Evolutionary conservation across 2,888 invertebrate genomes (phyloP), one percentile per base, ranked within the genome.

Genomic region (Polyommatus icarus): DNA sequence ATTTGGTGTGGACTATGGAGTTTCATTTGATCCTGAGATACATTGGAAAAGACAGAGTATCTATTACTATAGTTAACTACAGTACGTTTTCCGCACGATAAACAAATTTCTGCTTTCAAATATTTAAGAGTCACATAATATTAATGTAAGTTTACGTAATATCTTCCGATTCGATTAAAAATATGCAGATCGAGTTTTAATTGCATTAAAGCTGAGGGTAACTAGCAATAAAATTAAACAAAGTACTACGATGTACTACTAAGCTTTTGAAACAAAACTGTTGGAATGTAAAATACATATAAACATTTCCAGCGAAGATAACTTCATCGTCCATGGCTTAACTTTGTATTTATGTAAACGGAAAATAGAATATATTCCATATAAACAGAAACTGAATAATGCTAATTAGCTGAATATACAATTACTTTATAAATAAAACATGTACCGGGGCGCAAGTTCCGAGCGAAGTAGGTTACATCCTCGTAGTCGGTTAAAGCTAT

Each of bases 381-480:
- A 67, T 67, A 67, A 67, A 67, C 61, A 12, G 61, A 12, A 20
- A 59, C 67, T 67, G 67, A 67, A 67, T 67, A 18, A 67, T 67
- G 67, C 67, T 67, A 67, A 67, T 67, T 67, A 67, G 15, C 29
- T 67, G 67, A 67, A 67, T 67, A 67, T 32, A 5, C 29, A 67
- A 67, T 67, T 67, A 67, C 29, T 32, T 32, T 67, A 32, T 67
- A 67, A 67, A 67, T 67, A 67, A 67, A 29, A 67, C 67, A 67
- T 67, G 6, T 15, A 1, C 18, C 29, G 18, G 15, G 1, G 15
- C 67, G 67, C 67, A 67, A 67, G 29, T 67, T 29, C 29, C 24
- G 61, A 10, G 24, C 24, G 20, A 67, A 67, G 67, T 67, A 67
- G 32, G 67, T 29, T 67, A 67, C 15, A 32, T 67, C 67, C 61